Evolutionary conservation across 2,888 invertebrate genomes (phyloP).

Genomic region (Anorthoa munda): DNA sequence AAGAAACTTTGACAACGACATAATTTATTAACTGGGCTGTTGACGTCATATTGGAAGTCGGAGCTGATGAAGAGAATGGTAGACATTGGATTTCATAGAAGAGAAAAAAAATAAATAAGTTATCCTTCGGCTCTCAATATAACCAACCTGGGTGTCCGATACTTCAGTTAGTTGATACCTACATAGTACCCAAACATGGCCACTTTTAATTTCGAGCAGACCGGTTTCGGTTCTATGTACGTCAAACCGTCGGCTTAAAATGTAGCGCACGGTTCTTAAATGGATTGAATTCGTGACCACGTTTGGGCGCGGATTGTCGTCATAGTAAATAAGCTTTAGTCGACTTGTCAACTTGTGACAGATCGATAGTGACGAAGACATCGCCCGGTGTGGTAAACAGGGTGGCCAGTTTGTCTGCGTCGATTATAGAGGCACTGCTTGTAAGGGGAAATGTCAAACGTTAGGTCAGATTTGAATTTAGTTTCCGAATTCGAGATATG

Average conservation of each 20-base stretch:
- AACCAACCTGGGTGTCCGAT: constrained; percentile 18
- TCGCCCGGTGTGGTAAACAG: neutral
- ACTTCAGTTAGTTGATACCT: constrained; percentile 32
- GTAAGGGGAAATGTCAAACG: constrained; percentile 13
- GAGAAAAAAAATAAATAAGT: constrained; percentile 8
- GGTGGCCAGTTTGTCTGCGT: constrained; percentile 8
- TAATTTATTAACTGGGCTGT: neutral
- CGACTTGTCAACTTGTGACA: constrained; percentile 43
- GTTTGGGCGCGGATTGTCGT: constrained; percentile 55
- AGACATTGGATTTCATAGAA: neutral
- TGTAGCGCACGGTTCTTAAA: constrained; percentile 43
- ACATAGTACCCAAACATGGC: constrained; percentile 45
- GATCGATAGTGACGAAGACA: constrained; percentile 43
- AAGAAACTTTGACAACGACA: too few species aligned
- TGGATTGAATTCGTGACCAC: constrained; percentile 53
- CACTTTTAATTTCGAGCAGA: constrained; percentile 45
- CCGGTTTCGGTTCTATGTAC: constrained; percentile 41
- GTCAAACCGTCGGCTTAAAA: constrained; percentile 50
- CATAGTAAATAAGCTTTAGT: constrained; percentile 57
- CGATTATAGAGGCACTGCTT: constrained; percentile 1
- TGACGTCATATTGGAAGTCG: neutral
- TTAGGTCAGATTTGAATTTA: constrained; percentile 13
- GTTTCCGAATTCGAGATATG: constrained; percentile 29
- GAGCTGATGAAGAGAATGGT: neutral
- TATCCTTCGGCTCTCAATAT: constrained; percentile 25